Evolutionary conservation across 2,113 vertebrate species (phyloP).

Genomic region (Gobio gobio): DNA sequence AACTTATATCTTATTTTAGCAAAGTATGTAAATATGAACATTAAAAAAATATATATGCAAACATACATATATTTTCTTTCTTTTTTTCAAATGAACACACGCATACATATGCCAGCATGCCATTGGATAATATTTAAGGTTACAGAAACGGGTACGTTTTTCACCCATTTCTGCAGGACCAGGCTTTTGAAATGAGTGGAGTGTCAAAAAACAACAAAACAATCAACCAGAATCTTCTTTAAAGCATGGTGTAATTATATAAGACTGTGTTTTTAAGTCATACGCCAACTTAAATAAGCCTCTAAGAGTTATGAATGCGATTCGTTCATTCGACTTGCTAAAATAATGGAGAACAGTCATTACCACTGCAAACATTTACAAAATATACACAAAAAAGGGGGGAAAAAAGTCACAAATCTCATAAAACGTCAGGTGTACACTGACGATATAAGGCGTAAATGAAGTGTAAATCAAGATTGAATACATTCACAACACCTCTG

Average conservation of each 20-base stretch:
- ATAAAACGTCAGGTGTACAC: constrained; percentile 73
- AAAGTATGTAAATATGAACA: constrained; percentile 53
- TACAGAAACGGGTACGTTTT: constrained; percentile 11
- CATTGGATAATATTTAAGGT: constrained; percentile 14
- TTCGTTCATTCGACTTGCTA: constrained; percentile 53
- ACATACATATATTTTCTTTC: constrained; percentile 14
- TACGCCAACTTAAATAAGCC: neutral
- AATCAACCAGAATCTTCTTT: neutral
- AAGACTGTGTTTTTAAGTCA: neutral
- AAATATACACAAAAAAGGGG: constrained; percentile 73
- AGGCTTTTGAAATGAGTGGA: constrained; percentile 11
- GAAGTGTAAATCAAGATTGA: constrained; percentile 65
- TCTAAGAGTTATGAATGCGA: neutral
- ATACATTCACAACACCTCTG: constrained; percentile 75
- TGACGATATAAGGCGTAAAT: constrained; percentile 73
- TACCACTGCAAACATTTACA: constrained; percentile 75
- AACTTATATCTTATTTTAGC: constrained; percentile 45
- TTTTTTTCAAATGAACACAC: constrained; percentile 40
- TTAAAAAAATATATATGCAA: constrained; percentile 45
- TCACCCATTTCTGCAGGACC: constrained; percentile 21
- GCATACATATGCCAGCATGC: constrained; percentile 39
- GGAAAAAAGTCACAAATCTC: constrained; percentile 60
- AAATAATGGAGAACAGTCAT: constrained; percentile 62
- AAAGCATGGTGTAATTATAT: neutral
- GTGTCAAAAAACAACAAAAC: neutral